Evolutionary conservation across 2,888 invertebrate species (phyloP), one percentile per base, ranked within the genome.

Genomic region (Thecophora atra): DNA sequence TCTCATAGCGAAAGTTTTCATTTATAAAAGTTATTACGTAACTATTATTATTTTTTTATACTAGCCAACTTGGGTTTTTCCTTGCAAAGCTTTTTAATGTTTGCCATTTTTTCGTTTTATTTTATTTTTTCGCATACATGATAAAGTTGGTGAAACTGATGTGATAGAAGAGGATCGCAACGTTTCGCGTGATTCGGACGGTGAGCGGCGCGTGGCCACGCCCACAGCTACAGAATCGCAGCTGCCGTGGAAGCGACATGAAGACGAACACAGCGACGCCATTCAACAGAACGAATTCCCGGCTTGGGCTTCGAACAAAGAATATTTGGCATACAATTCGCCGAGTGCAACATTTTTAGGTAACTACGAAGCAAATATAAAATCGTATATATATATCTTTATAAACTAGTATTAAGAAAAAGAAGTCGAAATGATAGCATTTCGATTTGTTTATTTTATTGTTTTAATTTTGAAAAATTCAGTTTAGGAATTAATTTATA

Each of bases 231-330:
- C 94, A 2, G 96, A 97, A 88, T 93, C 93, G 62, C 92, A 95
- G 89, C 89, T 97, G 82, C 97, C 97, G 68, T 97, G 97, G 97
- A 96, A 96, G 88, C 91, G 96, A 7, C 91, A 90, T 75, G 94
- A 93, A 80, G 94, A 93, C 81, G 91, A 91, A 70, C 88, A 89
- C 73, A 91, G 90, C 85, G 88, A 91, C 79, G 90, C 92, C 78
- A 87, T 92, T 68, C 91, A 93, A 80, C 94, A 94, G 83, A 93
- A 93, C 58, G 97, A 97, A 86, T 97, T 97, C 84, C 97, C 97
- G 15, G 92, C 96, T 17, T 98, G 97, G 97, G 96, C 96, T 60
- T 94, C 95, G 47, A 97, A 97, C 86, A 95, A 96, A 84, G 96
- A 97, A 82, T 97, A 97, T 84, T 88, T 96, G 80, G 94, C 95